Percentiles rank a stretch among this genome's conserved stretches.
Evolutionary conservation across 2,113 vertebrate genomes (phyloP).

Genomic region (Dinomys branickii): DNA sequence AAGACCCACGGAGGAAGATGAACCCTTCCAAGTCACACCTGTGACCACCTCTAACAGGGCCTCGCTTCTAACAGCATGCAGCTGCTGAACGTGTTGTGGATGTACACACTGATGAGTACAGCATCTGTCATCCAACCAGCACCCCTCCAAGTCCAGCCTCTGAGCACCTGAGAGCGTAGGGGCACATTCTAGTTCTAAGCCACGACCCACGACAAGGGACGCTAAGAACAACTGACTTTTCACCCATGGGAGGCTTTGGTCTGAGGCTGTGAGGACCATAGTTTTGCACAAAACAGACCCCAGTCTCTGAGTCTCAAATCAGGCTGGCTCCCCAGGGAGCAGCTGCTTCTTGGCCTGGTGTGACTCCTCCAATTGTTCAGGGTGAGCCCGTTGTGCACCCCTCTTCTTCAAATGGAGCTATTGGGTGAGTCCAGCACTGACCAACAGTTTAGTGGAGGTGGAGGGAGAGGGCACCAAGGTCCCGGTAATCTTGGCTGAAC

Average conservation of each 20-base stretch:
- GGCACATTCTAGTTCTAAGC: background rate
- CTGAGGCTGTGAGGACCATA: background rate
- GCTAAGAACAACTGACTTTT: background rate
- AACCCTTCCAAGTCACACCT: background rate
- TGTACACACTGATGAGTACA: background rate
- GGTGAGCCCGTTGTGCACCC: background rate
- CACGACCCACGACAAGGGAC: background rate
- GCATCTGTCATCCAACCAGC: background rate
- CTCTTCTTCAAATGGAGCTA: background rate
- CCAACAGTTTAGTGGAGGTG: too few relatives aligned
- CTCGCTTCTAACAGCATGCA: background rate
- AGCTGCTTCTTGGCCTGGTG: background rate
- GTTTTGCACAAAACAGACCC: background rate
- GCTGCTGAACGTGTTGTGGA: too few relatives aligned
- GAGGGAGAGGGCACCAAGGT: background rate
- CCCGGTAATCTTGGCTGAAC: background rate
- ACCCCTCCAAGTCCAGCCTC: background rate
- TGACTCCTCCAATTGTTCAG: background rate
- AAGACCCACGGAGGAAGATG: background rate
- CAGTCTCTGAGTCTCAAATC: background rate
- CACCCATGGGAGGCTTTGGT: background rate
- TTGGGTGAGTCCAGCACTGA: background rate
- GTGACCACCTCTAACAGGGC: background rate
- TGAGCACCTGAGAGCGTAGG: background rate
- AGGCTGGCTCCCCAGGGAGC: accelerated